These are phyloP conservation scores for Leptopilina boulardi DNA, from an alignment of 1,140 invertebrate species.

Conservation along the genomic window DNA sequence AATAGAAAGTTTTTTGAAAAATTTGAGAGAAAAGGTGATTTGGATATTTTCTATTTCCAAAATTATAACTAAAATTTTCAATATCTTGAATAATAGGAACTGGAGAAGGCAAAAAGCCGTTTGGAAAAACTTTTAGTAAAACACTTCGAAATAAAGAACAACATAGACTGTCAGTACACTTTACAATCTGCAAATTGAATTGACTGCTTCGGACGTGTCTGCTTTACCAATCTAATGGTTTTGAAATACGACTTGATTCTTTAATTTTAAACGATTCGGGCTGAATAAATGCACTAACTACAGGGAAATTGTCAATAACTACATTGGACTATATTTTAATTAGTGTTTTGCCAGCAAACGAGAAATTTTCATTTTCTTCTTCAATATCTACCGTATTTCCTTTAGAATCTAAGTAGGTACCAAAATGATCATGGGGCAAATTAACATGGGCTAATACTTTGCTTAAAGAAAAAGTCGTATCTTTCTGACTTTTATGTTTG, in stretches of 20 bases:
- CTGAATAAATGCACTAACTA: not conserved
- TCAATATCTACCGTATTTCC: not conserved
- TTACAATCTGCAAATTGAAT: not conserved
- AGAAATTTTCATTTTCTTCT: not conserved
- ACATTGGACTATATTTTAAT: conserved; percentile 18
- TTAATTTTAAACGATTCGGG: not conserved
- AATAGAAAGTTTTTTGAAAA: not conserved
- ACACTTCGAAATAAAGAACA: not conserved
- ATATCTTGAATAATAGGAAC: not conserved
- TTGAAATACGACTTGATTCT: not conserved
- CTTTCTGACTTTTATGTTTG: too few relatives aligned
- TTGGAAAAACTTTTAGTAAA: conserved; percentile 1
- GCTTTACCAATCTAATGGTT: not conserved
- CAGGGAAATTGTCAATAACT: not conserved
- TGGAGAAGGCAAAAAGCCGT: conserved; percentile 13
- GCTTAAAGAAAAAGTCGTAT: not conserved
- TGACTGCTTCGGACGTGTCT: not conserved
- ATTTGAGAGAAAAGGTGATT: not conserved
- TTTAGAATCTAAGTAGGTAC: not conserved
- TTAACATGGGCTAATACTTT: too few relatives aligned
- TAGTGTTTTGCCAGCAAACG: not conserved
- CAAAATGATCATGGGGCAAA: not conserved
- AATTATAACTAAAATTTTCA: not conserved
- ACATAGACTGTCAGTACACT: not conserved
- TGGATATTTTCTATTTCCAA: not conserved